These are phyloP conservation scores for Sorex araneus DNA, from an alignment of 2,113 vertebrate species.

Conservation along the genomic window DNA sequence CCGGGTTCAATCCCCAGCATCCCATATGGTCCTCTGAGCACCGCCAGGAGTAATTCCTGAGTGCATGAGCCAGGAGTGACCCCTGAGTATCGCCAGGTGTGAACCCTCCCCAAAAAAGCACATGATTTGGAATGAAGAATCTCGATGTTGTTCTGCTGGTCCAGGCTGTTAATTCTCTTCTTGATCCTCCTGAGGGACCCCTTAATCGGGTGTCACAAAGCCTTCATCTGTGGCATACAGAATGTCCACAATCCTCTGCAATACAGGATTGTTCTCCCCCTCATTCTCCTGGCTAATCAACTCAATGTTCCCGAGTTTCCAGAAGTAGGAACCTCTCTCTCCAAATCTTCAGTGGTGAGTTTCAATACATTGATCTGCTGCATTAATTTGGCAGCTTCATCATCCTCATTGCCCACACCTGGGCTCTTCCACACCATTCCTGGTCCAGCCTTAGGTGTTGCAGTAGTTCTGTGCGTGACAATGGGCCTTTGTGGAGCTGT, in stretches of 20 bases:
- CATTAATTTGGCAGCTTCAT: too few species aligned
- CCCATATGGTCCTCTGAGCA: too few species aligned
- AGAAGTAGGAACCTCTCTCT: conserved; percentile 97
- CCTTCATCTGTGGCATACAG: conserved; percentile 99
- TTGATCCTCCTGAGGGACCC: conserved; percentile 94
- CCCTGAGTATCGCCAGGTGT: too few species aligned
- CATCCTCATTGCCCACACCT: too few species aligned
- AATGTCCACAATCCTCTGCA: conserved; percentile 98
- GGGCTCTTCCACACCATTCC: too few species aligned
- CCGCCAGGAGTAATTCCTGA: too few species aligned
- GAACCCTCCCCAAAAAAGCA: too few species aligned
- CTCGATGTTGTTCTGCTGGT: conserved; percentile 87
- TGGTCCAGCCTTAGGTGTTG: too few species aligned
- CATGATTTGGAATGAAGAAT: conserved; percentile 91
- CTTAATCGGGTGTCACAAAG: conserved; percentile 98
- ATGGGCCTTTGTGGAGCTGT: conserved; percentile 71
- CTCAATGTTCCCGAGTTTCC: conserved; percentile 98
- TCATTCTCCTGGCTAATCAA: conserved; percentile 99
- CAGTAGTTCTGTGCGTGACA: too few species aligned
- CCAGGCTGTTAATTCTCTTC: conserved; percentile 96
- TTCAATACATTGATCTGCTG: conserved; percentile 68
- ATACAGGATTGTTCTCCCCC: conserved; percentile 95
- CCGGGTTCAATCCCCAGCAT: too few species aligned
- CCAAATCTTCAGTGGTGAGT: conserved; percentile 43
- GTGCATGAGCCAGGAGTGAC: too few species aligned